Evolutionary conservation across 2,113 vertebrate genomes (phyloP).

Genomic region (Perca schrenkii): DNA sequence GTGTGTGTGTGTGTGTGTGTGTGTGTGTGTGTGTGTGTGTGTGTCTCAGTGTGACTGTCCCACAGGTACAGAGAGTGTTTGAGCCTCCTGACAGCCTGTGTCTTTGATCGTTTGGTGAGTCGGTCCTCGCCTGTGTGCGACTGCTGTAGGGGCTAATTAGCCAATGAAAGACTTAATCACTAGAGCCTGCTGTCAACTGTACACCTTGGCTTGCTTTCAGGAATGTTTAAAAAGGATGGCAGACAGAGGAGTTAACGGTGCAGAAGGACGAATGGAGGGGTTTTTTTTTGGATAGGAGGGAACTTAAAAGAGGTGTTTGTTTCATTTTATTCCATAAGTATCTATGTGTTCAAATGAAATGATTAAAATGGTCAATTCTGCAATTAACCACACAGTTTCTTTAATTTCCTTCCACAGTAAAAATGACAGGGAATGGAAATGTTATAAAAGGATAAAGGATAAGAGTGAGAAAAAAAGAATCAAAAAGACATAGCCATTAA

Average conservation of each 20-base stretch:
- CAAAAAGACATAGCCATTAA: slow-evolving; percentile 61
- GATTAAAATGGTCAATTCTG: slow-evolving; percentile 25
- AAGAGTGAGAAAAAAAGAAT: slow-evolving; percentile 18
- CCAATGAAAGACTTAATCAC: slow-evolving; percentile 83
- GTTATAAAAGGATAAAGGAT: not conserved
- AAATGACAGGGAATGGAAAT: slow-evolving; percentile 1
- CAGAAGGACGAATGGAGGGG: not conserved
- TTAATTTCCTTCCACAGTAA: not conserved
- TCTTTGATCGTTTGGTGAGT: slow-evolving; percentile 82
- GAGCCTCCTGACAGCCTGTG: slow-evolving; percentile 80
- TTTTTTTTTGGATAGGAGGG: slow-evolving; percentile 30
- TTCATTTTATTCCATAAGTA: slow-evolving; percentile 29
- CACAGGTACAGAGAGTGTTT: slow-evolving; percentile 77
- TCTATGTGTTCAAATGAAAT: slow-evolving; percentile 23
- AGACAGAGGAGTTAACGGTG: not conserved
- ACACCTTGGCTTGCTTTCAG: slow-evolving; percentile 77
- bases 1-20: slow-evolving; percentile 50
- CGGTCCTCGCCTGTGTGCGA: slow-evolving; percentile 68
- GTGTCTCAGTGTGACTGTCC: slow-evolving; percentile 71
- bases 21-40: slow-evolving; percentile 43
- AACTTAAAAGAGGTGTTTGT: slow-evolving; percentile 56
- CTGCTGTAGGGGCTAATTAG: slow-evolving; percentile 85
- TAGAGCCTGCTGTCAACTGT: slow-evolving; percentile 78
- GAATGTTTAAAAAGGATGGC: slow-evolving; percentile 60
- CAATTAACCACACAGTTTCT: slow-evolving; percentile 13